Evolutionary conservation across 2,888 invertebrate genomes (phyloP), one percentile per base, ranked within the genome.

Genomic region (Patella pellucida): DNA sequence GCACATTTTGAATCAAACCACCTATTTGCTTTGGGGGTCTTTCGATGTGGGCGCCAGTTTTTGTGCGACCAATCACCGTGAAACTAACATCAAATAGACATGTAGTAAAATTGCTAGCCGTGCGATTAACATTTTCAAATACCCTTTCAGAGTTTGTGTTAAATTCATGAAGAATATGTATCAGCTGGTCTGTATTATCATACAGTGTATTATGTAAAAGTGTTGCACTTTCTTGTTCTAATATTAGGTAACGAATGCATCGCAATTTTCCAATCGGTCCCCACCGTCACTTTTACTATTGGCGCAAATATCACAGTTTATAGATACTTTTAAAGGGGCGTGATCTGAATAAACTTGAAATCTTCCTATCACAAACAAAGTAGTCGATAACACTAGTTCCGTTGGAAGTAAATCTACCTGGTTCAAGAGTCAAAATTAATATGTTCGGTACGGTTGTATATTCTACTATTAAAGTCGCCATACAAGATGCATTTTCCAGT

Each of bases 1-100:
- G n/a, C n/a, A n/a, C n/a, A n/a, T n/a, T n/a, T 27, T 27, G 27
- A 27, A 27, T 27, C 27, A 19, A 62, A 62, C 56, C 56, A 62
- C 19, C 14, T 16, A 19, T 56, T 56, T 19, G 5, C n/a, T 56
- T 56, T 56, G 56, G 56, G 5, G 56, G 56, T 19, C 16, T 56
- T 56, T 56, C 14, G n/a, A n/a, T 56, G 56, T 11, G n/a, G 16
- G 16, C 19, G 56, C 16, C 19, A n/a, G 56, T 56, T 56, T 56
- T 19, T 56, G 56, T 56, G 56, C 19, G 4, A 56, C 56, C 56
- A n/a, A 56, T 56, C 4, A 19, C 56, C 5, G 56, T 16, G 19
- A 56, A 56, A 56, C 56, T n/a, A 56, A 56, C 16, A 56, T 56
- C 19, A 11, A 56, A 56, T n/a, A 56, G 56, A n/a, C n/a, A n/a